Evolutionary conservation across 2,113 vertebrate species (phyloP).

Genomic region (Colius striatus): DNA sequence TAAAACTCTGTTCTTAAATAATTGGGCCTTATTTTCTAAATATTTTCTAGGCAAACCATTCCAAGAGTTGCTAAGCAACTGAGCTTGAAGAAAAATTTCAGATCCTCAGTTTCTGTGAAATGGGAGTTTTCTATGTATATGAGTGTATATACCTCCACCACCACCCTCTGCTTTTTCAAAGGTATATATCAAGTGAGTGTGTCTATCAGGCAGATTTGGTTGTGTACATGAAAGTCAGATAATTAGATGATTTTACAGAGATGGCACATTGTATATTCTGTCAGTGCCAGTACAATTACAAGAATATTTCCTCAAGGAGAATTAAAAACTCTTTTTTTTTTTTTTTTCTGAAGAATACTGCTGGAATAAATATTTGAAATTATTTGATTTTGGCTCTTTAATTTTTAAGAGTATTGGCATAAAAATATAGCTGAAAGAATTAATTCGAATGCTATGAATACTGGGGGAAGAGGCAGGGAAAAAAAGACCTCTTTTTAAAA

Average conservation of each 20-base stretch:
- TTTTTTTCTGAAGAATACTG: not conserved
- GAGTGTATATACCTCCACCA: not conserved
- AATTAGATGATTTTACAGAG: not conserved
- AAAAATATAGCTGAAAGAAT: not conserved
- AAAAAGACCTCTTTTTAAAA: not conserved
- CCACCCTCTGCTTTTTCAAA: not conserved
- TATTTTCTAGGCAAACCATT: not conserved
- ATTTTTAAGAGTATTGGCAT: not conserved
- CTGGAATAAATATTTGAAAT: not conserved
- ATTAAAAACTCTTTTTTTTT: not conserved
- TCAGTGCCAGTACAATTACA: accelerated
- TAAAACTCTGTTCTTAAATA: constrained; percentile 27
- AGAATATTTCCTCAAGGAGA: not conserved
- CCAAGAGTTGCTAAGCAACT: constrained; percentile 69
- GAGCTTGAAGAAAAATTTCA: not conserved
- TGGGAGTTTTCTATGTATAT: not conserved
- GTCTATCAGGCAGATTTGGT: not conserved
- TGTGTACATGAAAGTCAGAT: not conserved
- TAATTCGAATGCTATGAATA: not conserved
- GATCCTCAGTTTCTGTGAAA: not conserved
- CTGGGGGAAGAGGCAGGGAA: not conserved
- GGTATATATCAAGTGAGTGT: not conserved
- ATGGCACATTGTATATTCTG: not conserved
- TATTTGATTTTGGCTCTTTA: not conserved
- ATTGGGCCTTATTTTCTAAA: constrained; percentile 42